Evolutionary conservation across 2,797 vertebrate species (phyloP).

Genomic region (Crypturellus tataupa): DNA sequence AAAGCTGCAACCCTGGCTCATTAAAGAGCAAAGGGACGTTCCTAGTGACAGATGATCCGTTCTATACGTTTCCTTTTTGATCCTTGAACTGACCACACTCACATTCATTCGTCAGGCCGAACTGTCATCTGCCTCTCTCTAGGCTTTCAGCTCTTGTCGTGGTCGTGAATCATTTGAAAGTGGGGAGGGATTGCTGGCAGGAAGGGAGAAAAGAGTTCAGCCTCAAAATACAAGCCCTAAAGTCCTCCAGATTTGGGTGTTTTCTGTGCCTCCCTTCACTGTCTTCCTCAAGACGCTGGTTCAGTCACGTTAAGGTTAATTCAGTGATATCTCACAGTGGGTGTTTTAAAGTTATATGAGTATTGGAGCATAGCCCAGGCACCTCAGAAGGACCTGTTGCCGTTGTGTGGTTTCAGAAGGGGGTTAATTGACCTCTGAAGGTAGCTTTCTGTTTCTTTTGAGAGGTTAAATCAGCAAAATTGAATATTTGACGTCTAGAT

Average conservation of each 20-base stretch:
- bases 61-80: not conserved
- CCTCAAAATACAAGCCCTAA: not conserved
- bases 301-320: not conserved
- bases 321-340: not conserved
- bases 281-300: not conserved
- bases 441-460: not conserved
- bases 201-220: not conserved
- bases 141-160: not conserved
- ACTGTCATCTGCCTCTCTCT: not conserved
- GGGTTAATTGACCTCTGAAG: not conserved
- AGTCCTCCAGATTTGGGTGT: not conserved
- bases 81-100: not conserved
- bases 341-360: not conserved
- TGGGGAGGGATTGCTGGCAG: not conserved
- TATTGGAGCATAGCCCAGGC: not conserved
- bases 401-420: fast-evolving
- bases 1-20: not conserved
- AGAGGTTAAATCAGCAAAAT: not conserved
- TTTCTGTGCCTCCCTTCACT: not conserved
- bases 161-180: not conserved
- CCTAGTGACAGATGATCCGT: not conserved
- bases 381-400: not conserved
- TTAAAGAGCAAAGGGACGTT: not conserved
- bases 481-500: not conserved
- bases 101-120: not conserved